Percentiles rank a stretch among this genome's conserved stretches.
These are phyloP conservation scores for Burhinus bistriatus DNA, from an alignment of 2,113 vertebrate species.

Conservation along the genomic window DNA sequence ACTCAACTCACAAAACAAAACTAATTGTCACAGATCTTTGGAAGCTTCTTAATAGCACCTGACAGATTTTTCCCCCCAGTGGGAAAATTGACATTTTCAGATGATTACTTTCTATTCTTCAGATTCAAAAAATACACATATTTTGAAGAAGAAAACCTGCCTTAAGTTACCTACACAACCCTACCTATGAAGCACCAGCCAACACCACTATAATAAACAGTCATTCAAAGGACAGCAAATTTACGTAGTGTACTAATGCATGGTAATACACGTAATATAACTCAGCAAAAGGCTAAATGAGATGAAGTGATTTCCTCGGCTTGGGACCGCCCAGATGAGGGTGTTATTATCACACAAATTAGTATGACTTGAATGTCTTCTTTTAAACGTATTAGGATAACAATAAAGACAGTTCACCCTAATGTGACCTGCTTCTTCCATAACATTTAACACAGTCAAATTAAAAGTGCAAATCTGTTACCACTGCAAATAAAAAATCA, in stretches of 20 bases:
- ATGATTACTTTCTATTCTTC: not conserved
- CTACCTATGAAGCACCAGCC: not conserved
- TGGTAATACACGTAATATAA: slow-evolving; percentile 49
- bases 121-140: not conserved
- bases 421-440: slow-evolving; percentile 51
- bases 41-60: not conserved
- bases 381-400: slow-evolving; percentile 61
- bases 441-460: slow-evolving; percentile 58
- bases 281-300: slow-evolving; percentile 55
- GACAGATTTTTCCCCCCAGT: not conserved
- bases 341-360: slow-evolving; percentile 62
- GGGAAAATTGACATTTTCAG: not conserved
- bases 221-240: slow-evolving; percentile 21
- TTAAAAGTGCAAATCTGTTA: slow-evolving; percentile 60
- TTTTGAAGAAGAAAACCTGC: not conserved
- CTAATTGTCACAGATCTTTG: not conserved
- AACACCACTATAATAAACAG: not conserved
- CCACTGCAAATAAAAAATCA: slow-evolving; percentile 46
- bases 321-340: slow-evolving; percentile 56
- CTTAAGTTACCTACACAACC: not conserved
- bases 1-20: not conserved
- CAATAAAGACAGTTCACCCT: slow-evolving; percentile 49
- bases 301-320: slow-evolving; percentile 41
- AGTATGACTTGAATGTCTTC: slow-evolving; percentile 51
- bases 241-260: slow-evolving; percentile 34